Percentiles rank a stretch among this genome's conserved stretches.
Conservation (phyloP, 2,797 vertebrate genomes). For the Sebastolobus altivelis region DNA sequence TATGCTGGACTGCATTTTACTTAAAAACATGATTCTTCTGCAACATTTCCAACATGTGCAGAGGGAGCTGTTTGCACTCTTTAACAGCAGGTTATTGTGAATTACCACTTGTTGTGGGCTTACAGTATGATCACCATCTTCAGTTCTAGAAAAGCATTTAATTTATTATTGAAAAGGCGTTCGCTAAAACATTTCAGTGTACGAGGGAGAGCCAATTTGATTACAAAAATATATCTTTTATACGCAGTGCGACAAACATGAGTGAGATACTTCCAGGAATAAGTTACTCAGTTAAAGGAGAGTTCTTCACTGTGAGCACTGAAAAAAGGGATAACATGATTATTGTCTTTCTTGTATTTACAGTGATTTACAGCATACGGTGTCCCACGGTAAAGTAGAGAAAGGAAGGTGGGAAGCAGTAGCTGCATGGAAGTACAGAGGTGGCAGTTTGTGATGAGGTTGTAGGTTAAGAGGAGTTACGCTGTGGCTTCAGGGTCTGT, state of each 20-base stretch:
- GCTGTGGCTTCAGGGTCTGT: conserved; percentile 92
- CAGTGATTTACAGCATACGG: conserved; percentile 30
- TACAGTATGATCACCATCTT: conserved; percentile 18
- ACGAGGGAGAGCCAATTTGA: conserved; percentile 42
- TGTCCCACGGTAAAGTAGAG: conserved; percentile 27
- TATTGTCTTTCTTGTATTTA: conserved; percentile 49
- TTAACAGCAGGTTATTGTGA: background rate
- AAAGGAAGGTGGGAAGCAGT: conserved; percentile 21
- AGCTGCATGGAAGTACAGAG: conserved; percentile 41
- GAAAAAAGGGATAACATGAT: conserved; percentile 13
- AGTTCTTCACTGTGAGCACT: conserved; percentile 30
- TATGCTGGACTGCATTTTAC: background rate
- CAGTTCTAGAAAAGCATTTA: conserved; percentile 14
- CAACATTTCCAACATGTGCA: background rate
- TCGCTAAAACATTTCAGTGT: conserved; percentile 30
- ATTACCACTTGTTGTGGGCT: background rate
- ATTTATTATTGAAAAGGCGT: conserved; percentile 23
- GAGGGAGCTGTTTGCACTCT: background rate
- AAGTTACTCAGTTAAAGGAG: conserved; percentile 44
- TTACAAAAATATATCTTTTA: conserved; percentile 60
- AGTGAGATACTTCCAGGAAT: conserved; percentile 26
- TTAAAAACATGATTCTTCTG: background rate
- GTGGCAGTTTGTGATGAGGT: conserved; percentile 54
- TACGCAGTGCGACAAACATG: conserved; percentile 4
- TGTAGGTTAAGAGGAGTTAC: conserved; percentile 64